Evolutionary conservation across 2,888 invertebrate genomes (phyloP).

Genomic region (Euclidia mi): DNA sequence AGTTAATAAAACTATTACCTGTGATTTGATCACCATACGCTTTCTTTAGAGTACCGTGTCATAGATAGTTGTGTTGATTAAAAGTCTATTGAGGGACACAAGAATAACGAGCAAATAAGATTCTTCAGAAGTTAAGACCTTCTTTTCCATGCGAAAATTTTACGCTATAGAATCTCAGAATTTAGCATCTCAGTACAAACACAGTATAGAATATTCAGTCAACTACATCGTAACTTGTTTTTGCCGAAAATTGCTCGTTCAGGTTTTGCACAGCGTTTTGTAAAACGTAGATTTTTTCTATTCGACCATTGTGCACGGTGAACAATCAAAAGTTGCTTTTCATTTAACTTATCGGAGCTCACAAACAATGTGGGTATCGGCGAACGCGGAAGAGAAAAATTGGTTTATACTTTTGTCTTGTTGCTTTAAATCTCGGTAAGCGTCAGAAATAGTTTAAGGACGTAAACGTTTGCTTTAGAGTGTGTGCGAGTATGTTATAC

Average conservation of each 20-base stretch:
- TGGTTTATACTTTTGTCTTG: slow-evolving; percentile 77
- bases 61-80: no score
- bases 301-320: slow-evolving; percentile 60
- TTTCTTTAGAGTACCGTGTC: no score
- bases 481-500: background rate
- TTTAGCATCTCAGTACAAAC: slow-evolving; percentile 21
- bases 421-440: slow-evolving; percentile 63
- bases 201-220: slow-evolving; percentile 37
- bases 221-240: slow-evolving; percentile 61
- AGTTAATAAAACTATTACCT: no score
- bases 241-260: slow-evolving; percentile 56
- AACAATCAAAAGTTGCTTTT: slow-evolving; percentile 81
- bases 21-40: no score
- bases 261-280: slow-evolving; percentile 44
- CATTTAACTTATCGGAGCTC: slow-evolving; percentile 75
- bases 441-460: slow-evolving; percentile 49
- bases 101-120: no score
- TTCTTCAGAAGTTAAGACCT: no score
- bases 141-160: no score
- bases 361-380: slow-evolving; percentile 72
- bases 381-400: slow-evolving; percentile 63
- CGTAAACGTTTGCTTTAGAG: slow-evolving; percentile 4
- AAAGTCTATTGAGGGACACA: no score
- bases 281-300: slow-evolving; percentile 32
- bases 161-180: slow-evolving; percentile 5